Base-by-base conservation (phyloP, 2,797 vertebrate species). In the Hoplostethus mediterraneus region DNA sequence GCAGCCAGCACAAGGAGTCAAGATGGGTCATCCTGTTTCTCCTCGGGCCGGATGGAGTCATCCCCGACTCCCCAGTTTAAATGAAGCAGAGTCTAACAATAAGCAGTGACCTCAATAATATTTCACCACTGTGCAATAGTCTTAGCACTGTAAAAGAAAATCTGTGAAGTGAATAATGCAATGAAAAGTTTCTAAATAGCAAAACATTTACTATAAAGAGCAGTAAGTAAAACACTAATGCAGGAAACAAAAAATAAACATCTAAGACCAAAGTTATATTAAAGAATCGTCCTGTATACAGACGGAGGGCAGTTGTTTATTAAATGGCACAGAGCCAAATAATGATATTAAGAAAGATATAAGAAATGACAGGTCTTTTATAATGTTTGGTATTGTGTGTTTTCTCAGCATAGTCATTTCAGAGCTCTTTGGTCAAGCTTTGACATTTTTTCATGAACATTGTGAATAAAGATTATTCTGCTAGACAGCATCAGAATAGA, bases 381-480 rank as follows among this genome's bases (percentile, higher is more conserved):
- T 55, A 68, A 21, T 36, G 40, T 54, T 28, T 48, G 3, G 40
- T 10, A 45, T 45, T 53, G 45, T 78, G 44, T 40, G 1, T 38
- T 55, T 36, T 49, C 63, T 73, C 68, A 11, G 5, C 16, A 31
- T 58, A 14, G 63, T 63, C 79, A 55, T 72, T 73, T 44, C 31
- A 30, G 40, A 5, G 55, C 21, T 75, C 21, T 76, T 82, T 33
- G 73, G 68, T 87, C 63, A 80, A 63, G 51, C 66, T 72, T 55
- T 71, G 53, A 70, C 59, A 63, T 64, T 48, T 65, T 81, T 77
- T 66, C 67, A 66, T 92, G 64, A 83, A 74, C 76, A 49, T 61
- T 54, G 28, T 85, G 69, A 90, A 87, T 87, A 73, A 83, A 77
- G 73, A 87, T 90, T 71, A 87, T 89, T 90, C 83, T 80, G 75